These are phyloP conservation scores for Lydus trimaculatus DNA, from an alignment of 2,888 invertebrate genomes.

Conservation along the genomic window DNA sequence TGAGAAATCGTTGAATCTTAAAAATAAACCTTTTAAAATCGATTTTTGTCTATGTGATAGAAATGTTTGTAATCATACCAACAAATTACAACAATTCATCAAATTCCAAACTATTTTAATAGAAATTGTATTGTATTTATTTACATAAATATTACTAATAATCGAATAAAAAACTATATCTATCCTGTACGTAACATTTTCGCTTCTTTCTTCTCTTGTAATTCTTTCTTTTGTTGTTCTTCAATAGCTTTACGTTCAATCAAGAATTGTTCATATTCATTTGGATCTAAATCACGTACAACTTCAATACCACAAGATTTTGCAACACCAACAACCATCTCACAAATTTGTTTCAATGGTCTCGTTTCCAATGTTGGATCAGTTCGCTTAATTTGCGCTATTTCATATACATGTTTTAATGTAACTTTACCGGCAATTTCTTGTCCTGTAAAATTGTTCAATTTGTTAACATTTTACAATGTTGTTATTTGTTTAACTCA, in stretches of 20 bases:
- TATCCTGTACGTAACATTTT: constrained; percentile 86
- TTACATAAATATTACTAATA: background rate
- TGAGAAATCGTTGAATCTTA: background rate
- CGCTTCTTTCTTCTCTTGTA: constrained; percentile 86
- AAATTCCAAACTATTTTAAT: background rate
- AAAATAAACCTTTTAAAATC: background rate
- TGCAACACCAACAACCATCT: constrained; percentile 79
- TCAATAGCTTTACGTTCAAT: constrained; percentile 74
- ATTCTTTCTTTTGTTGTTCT: constrained; percentile 75
- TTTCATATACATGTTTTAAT: constrained; percentile 96
- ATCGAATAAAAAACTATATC: constrained; percentile 49
- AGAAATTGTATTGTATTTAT: background rate
- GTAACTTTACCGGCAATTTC: constrained; percentile 91
- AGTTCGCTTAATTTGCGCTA: constrained; percentile 92
- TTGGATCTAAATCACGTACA: constrained; percentile 76
- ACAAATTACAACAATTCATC: background rate
- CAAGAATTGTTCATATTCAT: constrained; percentile 84
- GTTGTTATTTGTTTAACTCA: constrained; percentile 24
- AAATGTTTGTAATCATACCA: constrained; percentile 18
- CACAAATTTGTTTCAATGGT: constrained; percentile 76
- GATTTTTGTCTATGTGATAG: constrained; percentile 21
- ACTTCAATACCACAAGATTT: constrained; percentile 86
- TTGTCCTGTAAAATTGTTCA: constrained; percentile 63
- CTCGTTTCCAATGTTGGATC: constrained; percentile 77
- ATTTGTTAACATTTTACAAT: background rate